Conservation (phyloP, 23 tunicate species). For the Halocynthia roretzi region DNA sequence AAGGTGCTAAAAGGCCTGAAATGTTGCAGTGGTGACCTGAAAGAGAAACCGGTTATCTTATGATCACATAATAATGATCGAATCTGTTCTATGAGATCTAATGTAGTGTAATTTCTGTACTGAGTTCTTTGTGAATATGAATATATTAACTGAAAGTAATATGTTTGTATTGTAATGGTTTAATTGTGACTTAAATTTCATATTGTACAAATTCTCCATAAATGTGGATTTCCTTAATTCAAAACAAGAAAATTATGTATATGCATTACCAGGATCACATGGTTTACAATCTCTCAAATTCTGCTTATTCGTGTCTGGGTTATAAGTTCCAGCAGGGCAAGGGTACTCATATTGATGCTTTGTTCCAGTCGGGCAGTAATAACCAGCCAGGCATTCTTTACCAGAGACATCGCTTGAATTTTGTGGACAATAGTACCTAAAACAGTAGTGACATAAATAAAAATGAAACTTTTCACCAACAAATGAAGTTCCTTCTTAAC, state of each 20-base stretch:
- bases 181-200: no score
- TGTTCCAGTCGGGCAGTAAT: constrained; percentile 89
- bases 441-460: not conserved
- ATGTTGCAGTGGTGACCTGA: constrained; percentile 53
- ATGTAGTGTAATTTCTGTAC: no score
- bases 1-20: constrained; percentile 27
- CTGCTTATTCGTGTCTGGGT: constrained; percentile 25
- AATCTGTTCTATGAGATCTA: no score
- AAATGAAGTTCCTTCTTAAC: not conserved
- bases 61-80: no score
- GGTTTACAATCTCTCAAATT: constrained; percentile 66
- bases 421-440: constrained; percentile 79
- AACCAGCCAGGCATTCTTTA: constrained; percentile 67
- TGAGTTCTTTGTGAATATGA: no score
- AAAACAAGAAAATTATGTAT: not conserved
- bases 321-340: constrained; percentile 93
- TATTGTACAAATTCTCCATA: no score
- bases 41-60: not conserved
- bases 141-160: no score
- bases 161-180: no score
- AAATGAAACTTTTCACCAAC: not conserved
- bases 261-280: constrained; percentile 54
- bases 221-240: not conserved
- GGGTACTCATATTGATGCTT: constrained; percentile 47
- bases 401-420: constrained; percentile 46